Evolutionary conservation across 2,888 invertebrate genomes (phyloP), one percentile per base, ranked within the genome.

Genomic region (Rotaria macrura): DNA sequence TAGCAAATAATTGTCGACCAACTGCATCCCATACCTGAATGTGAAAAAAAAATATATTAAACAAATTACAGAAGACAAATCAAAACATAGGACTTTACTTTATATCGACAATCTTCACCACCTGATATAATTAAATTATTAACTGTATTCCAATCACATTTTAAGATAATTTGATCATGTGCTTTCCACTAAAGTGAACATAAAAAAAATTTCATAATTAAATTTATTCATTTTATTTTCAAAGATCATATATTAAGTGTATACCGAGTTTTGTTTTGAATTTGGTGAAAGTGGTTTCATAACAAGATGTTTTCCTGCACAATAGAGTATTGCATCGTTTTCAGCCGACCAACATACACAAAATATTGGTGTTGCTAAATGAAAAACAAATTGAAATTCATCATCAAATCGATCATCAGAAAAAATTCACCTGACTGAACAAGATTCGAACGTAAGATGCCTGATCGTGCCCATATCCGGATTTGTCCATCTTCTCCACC

Each of bases 401-500:
- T 25, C 34, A 38, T n/a, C 10, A 38, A 38, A 20, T 3, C 4
- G 2, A 10, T 25, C 2, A 38, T 49, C 83, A 47, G 14, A 25
- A 43, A n/a, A 17, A 88, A 89, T 88, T 43, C 92, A 89, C 94
- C 94, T 86, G 94, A 94, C 88, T 95, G 94, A 83, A 95, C 93
- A 2, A 97, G 93, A 1, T 95, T 95, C 0, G 97, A 96, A 3
- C 99, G 93, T 25, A 99, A 92, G 92, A 92, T 92, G 25, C 97
- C 98, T 89, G 95, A 95, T 83, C 96, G 93, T 0, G 98, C 98
- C 98, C 98, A 99, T 87, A 98, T 94, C 92, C 97, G 97, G 4
- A 98, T 94, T 86, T 94, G 93, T 3, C 98, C 99, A 92, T 99
- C 99, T 92, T 99, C 98, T 0, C 97, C 97, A 87, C 95, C 97